Evolutionary conservation across 2,888 invertebrate species (phyloP), one percentile per base, ranked within the genome.

Genomic region (Torymus tubicola): DNA sequence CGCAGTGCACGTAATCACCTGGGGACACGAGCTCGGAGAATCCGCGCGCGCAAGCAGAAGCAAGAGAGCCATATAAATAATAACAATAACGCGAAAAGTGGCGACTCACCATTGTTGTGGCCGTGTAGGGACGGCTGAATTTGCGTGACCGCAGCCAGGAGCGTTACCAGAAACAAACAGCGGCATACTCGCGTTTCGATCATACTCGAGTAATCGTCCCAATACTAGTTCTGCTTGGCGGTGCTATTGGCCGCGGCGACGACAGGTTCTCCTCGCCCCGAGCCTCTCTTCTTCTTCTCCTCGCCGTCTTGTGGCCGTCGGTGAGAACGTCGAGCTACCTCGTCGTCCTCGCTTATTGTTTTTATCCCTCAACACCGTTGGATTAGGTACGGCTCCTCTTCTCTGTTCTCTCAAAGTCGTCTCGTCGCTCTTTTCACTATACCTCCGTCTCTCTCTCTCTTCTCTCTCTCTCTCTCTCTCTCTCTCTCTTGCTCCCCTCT

Each of bases 71-170:
- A 52, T 42, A 60, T 13, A 50, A 50, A 52, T 2, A 52, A 16
- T 2, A 65, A 65, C 14, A 60, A 50, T 13, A 21, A 42, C 42
- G 91, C 91, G 91, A 91, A 90, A 85, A 67, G 89, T 92, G 91
- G 68, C 76, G 21, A 81, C 91, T 93, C 93, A 95, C 95, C 95
- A 93, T 95, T 94, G 92, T 93, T 94, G 91, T 94, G 94, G 91
- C 94, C 95, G 91, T 94, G 94, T 87, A 94, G 93, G 91, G 95
- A 94, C 91, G 94, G 92, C 91, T 93, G 94, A 85, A 94, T 94
- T 91, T 94, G 93, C 87, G 93, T 92, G 85, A 94, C 93, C 90
- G 93, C 92, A 92, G 94, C 94, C 90, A 95, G 91, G 90, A 95
- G 92, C 87, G 93, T 93, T 91, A 95, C 92, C 90, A 94, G 90